Base-by-base conservation (phyloP, 2,797 vertebrate species). In the Intellagama lesueurii region DNA sequence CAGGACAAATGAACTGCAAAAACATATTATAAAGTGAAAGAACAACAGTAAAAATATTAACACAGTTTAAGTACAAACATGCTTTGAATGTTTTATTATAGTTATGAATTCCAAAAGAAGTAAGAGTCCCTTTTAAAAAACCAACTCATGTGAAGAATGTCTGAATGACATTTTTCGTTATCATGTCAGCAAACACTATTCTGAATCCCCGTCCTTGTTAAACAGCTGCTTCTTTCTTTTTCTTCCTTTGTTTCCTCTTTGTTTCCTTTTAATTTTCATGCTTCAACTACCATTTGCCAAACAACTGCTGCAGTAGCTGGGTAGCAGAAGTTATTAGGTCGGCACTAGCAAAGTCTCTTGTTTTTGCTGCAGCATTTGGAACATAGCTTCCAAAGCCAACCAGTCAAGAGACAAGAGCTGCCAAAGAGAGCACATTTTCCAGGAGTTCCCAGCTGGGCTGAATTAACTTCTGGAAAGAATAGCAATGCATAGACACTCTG, bases 381-480 rank as follows among this genome's bases (percentile, higher is more conserved):
- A 95, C 94, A 96, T 96, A 95, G 92, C 89, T 94, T 95, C 92
- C 92, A 91, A 90, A 91, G 94, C 85, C 90, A 95, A 90, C 89
- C 83, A 84, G 92, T 92, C 86, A 40, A 40, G 73, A 47, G 79
- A 81, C 81, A 90, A 91, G 85, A 81, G 89, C 90, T 95, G 93
- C 95, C 95, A 96, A 96, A 90, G 72, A 7, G 92, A 96, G 92
- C 83, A 90, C 87, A 92, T 94, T 96, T 85, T 94, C 94, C 93
- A 95, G 92, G 84, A 96, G 92, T 95, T 96, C 96, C 95, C 95
- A 92, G 92, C 94, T 95, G 96, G 93, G 94, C 44, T 81, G 87
- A 87, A 92, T 95, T 94, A 93, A 93, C 84, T 88, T 85, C 91
- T 93, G 93, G 91, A 92, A 94, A 94, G 89, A 89, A 89, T 92